A percentile compares a stretch with the other conserved stretches of the same genome.
phyloP scores from a whole-genome alignment of 2,888 invertebrate species.

The Osedax frankpressi region DNA sequence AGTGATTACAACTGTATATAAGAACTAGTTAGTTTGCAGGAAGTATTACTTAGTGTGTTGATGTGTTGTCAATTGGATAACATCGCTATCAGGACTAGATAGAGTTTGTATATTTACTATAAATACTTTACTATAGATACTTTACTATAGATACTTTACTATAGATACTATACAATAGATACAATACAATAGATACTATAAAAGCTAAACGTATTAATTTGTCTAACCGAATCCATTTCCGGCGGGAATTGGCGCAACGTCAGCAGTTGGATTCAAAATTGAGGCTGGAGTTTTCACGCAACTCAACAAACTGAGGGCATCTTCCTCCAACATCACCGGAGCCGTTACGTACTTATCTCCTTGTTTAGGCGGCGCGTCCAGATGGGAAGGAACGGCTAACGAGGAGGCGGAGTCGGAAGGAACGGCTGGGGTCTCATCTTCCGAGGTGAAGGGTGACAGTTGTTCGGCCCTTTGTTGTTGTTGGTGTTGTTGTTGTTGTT shows the following conservation, averaged over 20 bases:
- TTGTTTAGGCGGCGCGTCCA: neutral
- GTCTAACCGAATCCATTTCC: neutral
- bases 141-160: no score
- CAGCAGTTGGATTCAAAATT: neutral
- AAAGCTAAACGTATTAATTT: no score
- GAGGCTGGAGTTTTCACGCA: conserved; percentile 1
- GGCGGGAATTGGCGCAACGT: neutral
- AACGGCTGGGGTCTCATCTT: neutral
- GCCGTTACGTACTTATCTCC: neutral
- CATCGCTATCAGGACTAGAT: no score
- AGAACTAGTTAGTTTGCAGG: no score
- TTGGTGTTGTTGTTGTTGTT: neutral
- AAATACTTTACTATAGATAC: no score
- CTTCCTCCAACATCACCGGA: neutral
- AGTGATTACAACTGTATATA: no score
- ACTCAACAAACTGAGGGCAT: conserved; percentile 5
- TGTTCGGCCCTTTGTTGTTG: neutral
- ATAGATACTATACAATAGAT: no score
- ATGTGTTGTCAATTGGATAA: no score
- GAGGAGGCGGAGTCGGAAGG: neutral
- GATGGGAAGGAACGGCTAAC: neutral
- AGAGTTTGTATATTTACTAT: no score
- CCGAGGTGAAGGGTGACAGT: neutral
- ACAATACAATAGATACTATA: no score
- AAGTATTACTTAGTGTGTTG: no score